Conservation (phyloP, 1,140 invertebrate species). For the Aphelinus certus region DNA sequence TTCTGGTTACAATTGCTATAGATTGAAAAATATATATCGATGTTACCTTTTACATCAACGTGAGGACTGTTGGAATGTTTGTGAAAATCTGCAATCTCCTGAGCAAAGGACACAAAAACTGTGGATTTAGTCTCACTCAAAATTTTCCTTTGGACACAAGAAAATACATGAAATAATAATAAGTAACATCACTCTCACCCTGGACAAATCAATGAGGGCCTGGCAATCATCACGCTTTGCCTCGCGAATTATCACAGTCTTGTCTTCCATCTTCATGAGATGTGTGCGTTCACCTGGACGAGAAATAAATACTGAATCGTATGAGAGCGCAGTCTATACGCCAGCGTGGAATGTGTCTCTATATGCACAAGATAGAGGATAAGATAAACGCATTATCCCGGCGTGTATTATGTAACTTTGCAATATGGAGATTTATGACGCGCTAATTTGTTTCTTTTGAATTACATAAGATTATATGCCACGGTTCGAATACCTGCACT, state of each 20-base stretch:
- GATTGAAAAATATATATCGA: constrained; percentile 4
- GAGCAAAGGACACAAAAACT: background rate
- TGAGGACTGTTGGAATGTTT: constrained; percentile 37
- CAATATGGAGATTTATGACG: constrained; percentile 28
- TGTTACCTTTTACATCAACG: constrained; percentile 33
- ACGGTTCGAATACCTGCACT: background rate
- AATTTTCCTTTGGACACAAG: background rate
- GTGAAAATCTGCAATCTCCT: constrained; percentile 39
- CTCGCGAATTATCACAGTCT: constrained; percentile 24
- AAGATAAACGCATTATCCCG: constrained; percentile 17
- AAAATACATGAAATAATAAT: background rate
- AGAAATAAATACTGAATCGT: background rate
- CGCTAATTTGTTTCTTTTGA: constrained; percentile 4
- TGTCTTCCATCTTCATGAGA: too few species aligned
- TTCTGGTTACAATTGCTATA: too few species aligned
- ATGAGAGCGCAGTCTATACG: constrained; percentile 6
- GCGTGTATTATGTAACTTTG: constrained; percentile 28
- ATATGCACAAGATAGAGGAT: constrained; percentile 27
- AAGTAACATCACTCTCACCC: constrained; percentile 3
- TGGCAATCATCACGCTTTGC: constrained; percentile 33
- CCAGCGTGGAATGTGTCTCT: constrained; percentile 27
- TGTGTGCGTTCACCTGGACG: background rate
- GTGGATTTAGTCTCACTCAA: constrained; percentile 8
- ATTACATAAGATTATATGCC: constrained; percentile 25
- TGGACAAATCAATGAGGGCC: constrained; percentile 33